These are phyloP conservation scores for Caerostris darwini DNA, from an alignment of 1,140 invertebrate genomes.

Conservation along the genomic window DNA sequence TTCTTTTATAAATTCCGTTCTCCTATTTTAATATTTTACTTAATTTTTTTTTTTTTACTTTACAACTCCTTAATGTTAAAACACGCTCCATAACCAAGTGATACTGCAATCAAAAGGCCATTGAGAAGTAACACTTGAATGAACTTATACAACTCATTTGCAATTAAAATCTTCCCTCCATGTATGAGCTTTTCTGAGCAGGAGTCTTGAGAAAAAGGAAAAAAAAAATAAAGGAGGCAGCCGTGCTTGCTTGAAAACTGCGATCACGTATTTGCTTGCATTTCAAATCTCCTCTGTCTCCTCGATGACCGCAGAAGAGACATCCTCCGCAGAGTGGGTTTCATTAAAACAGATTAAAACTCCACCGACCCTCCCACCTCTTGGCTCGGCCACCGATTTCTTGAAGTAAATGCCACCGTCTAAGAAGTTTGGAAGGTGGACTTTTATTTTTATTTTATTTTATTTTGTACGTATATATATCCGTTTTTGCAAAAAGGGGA, in stretches of 20 bases:
- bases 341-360: conserved; percentile 51
- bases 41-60: no score
- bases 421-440: not conserved
- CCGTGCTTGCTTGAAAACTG: not conserved
- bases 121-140: not conserved
- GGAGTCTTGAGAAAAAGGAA: not conserved
- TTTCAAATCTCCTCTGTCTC: not conserved
- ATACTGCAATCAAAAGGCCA: not conserved
- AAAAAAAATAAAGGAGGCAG: not conserved
- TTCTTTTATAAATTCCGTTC: not conserved
- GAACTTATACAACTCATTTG: not conserved
- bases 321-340: not conserved
- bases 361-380: not conserved
- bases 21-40: not conserved
- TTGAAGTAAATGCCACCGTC: conserved; percentile 39
- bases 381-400: not conserved
- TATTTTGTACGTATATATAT: not conserved
- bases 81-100: not conserved
- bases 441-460: not conserved
- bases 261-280: conserved; percentile 30
- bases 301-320: not conserved
- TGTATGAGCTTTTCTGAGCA: not conserved
- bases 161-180: conserved; percentile 30
- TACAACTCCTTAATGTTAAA: not conserved
- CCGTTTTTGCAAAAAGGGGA: not conserved